A percentile compares a stretch with the other conserved stretches of the same genome.
phyloP scores from a whole-genome alignment of 2,113 vertebrate genomes.

The Otis tarda region DNA sequence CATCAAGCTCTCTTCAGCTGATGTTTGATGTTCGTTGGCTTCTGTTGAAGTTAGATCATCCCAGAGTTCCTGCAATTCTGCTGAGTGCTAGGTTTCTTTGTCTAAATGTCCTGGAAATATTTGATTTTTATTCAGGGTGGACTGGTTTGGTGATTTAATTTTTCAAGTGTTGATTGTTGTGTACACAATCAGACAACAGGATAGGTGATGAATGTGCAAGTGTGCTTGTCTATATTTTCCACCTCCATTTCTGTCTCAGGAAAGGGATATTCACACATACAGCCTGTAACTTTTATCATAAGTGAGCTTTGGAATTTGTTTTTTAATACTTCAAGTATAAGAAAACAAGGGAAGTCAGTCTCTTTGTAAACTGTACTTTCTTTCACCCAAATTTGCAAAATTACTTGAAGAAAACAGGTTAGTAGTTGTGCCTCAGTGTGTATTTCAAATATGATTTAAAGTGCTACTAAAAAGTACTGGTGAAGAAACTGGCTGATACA shows the following conservation, averaged over 20 bases:
- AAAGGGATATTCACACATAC: neutral
- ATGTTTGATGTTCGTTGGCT: neutral
- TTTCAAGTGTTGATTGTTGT: fast-evolving
- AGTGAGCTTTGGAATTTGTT: neutral
- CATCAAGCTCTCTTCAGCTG: neutral
- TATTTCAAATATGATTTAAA: neutral
- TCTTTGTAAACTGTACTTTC: neutral
- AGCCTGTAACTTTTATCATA: neutral
- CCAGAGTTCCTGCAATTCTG: neutral
- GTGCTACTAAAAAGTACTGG: neutral
- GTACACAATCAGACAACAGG: neutral
- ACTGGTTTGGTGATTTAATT: neutral
- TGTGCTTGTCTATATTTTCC: neutral
- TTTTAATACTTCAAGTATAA: neutral
- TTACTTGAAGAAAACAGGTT: neutral
- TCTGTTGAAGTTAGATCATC: neutral
- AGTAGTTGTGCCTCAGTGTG: neutral
- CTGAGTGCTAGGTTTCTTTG: neutral
- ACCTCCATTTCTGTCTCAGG: neutral
- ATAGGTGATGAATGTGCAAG: neutral
- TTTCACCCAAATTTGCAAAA: neutral
- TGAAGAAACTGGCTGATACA: neutral
- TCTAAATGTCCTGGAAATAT: neutral
- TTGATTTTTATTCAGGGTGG: neutral
- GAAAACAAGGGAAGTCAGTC: neutral